Evolutionary conservation across 2,888 invertebrate species (phyloP).

Genomic region (Tipula helvola): DNA sequence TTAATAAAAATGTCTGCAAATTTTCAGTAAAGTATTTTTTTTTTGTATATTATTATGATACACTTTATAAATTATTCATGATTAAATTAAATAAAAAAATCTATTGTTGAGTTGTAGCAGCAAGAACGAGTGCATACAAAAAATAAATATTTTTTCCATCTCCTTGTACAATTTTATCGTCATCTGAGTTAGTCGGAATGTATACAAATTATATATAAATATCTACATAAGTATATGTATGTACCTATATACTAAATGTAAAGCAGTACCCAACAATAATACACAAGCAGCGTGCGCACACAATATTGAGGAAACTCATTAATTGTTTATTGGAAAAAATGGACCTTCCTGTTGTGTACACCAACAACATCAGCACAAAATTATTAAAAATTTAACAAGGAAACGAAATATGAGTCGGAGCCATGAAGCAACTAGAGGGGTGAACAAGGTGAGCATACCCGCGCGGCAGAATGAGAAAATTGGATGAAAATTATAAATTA

Average conservation of each 20-base stretch:
- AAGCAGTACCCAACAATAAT: background rate
- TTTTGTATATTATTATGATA: background rate
- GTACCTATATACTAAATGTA: background rate
- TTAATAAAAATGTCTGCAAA: background rate
- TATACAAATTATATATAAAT: background rate
- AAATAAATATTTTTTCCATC: background rate
- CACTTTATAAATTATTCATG: background rate
- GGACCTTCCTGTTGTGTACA: background rate
- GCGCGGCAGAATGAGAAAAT: background rate
- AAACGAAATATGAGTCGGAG: background rate
- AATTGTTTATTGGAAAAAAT: background rate
- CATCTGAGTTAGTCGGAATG: background rate
- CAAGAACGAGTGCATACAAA: background rate
- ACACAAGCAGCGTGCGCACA: background rate
- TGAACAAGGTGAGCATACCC: background rate
- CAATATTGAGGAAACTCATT: background rate
- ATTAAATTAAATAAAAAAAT: background rate
- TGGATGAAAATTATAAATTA: slow-evolving; percentile 4
- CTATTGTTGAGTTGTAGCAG: background rate
- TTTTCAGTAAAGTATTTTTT: background rate
- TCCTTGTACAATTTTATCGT: background rate
- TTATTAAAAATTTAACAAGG: background rate
- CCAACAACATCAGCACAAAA: background rate
- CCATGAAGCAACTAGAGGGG: background rate
- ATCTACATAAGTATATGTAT: background rate